Evolutionary conservation across 2,888 invertebrate genomes (phyloP), one percentile per base, ranked within the genome.

Genomic region (Trachelus troglodyta): DNA sequence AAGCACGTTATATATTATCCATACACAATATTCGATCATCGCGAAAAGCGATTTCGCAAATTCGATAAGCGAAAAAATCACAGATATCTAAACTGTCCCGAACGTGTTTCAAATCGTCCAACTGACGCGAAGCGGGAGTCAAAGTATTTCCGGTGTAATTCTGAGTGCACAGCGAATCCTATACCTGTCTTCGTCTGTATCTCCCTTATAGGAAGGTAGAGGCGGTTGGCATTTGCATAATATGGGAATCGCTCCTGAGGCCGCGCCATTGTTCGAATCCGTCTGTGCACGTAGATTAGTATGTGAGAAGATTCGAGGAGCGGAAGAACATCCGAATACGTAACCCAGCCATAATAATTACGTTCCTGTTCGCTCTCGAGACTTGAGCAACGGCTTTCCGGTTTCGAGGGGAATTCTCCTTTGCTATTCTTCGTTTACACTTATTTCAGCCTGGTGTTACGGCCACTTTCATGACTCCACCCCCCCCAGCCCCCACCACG

Each of bases 281-380:
- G 83, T 84, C 83, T 83, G 76, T 76, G 85, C 80, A 83, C 82
- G 82, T 84, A 81, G 81, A 84, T 86, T 85, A 85, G 87, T 86
- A 86, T 85, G 87, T 86, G 89, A 87, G 87, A 88, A 86, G 83
- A 85, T 84, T 87, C 84, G 81, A 80, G 83, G 83, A 86, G 81
- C 89, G 88, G 89, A 89, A 89, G 86, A 89, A 86, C 88, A 87
- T 88, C 89, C 89, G 88, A 89, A 87, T 83, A 88, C 89, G 88
- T 89, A 89, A 89, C 86, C 81, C 85, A 83, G 83, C 83, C 85
- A 84, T 87, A 86, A 88, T 88, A 85, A 88, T 88, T 86, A 87
- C 85, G 83, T 84, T 86, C 81, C 82, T 81, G 81, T 85, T 82
- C 77, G 80, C 80, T 76, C 68, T 74, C 31, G 73, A 69, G 74